These are phyloP conservation scores for Trypoxylus dichotomus DNA, from an alignment of 1,140 invertebrate genomes.

Conservation along the genomic window DNA sequence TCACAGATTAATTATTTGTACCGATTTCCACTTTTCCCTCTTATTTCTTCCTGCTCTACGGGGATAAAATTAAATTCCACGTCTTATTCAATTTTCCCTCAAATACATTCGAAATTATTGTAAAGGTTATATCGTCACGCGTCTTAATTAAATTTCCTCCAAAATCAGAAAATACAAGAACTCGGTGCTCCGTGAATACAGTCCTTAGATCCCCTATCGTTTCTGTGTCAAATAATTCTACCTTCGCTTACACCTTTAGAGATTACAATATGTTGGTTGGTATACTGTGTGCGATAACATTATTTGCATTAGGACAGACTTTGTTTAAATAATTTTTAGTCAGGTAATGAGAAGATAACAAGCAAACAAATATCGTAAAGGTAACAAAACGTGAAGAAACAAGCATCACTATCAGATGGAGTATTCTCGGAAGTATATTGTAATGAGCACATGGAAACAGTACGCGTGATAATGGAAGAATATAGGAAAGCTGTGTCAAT, in stretches of 20 bases:
- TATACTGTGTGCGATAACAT: too few relatives aligned
- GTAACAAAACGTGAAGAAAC: too few relatives aligned
- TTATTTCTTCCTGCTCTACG: neutral
- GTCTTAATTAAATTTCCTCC: constrained; percentile 3
- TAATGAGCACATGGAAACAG: too few relatives aligned
- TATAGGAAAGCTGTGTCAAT: too few relatives aligned
- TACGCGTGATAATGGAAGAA: too few relatives aligned
- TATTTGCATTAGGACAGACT: too few relatives aligned
- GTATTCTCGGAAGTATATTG: too few relatives aligned
- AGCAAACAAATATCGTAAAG: too few relatives aligned
- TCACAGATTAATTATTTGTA: constrained; percentile 7
- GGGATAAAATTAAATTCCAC: constrained; percentile 3
- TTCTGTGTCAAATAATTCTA: neutral
- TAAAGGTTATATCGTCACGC: constrained; percentile 6
- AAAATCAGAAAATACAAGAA: neutral
- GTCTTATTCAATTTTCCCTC: constrained; percentile 2
- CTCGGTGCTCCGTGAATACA: neutral
- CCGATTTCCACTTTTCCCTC: neutral
- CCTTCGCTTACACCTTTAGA: neutral
- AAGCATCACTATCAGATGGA: too few relatives aligned
- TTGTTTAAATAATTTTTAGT: too few relatives aligned
- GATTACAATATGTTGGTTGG: neutral
- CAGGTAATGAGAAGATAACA: too few relatives aligned
- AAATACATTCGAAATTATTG: neutral
- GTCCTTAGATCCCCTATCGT: neutral